phyloP scores from a whole-genome alignment of 2,113 vertebrate genomes.

The Pterocles burchelli region DNA sequence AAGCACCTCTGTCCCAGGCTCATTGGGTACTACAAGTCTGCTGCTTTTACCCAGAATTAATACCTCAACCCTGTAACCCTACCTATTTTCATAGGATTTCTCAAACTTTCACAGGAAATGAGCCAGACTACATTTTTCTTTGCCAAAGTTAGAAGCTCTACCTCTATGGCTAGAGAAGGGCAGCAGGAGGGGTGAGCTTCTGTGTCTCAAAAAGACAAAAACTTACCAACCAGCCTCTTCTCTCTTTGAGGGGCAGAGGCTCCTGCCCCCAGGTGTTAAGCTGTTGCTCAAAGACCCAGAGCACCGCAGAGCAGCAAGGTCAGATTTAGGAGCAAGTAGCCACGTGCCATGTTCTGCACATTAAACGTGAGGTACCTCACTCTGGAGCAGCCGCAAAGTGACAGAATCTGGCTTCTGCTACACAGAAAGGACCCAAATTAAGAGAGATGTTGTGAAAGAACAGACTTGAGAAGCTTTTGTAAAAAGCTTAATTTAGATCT shows the following conservation, averaged over 20 bases:
- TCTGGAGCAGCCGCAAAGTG: not conserved
- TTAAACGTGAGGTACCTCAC: not conserved
- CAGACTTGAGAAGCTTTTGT: not conserved
- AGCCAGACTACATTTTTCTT: not conserved
- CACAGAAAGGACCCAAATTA: too few relatives aligned
- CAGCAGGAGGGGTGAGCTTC: not conserved
- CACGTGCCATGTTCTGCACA: not conserved
- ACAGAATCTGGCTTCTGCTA: not conserved
- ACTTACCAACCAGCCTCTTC: not conserved
- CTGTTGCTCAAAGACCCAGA: too few relatives aligned
- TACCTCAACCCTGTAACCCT: not conserved
- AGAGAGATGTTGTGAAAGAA: not conserved
- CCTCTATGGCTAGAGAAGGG: not conserved
- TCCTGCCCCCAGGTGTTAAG: rapidly evolving
- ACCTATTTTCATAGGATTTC: not conserved
- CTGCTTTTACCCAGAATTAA: rapidly evolving
- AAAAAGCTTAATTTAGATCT: not conserved
- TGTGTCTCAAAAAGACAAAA: not conserved
- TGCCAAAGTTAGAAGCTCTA: not conserved
- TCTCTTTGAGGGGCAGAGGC: not conserved
- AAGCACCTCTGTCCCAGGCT: not conserved
- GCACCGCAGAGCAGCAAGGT: not conserved
- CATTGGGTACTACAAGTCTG: not conserved
- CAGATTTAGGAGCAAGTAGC: not conserved
- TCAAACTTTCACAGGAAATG: not conserved